phyloP scores from a whole-genome alignment of 1,140 invertebrate species.

The Contarinia nasturtii region DNA sequence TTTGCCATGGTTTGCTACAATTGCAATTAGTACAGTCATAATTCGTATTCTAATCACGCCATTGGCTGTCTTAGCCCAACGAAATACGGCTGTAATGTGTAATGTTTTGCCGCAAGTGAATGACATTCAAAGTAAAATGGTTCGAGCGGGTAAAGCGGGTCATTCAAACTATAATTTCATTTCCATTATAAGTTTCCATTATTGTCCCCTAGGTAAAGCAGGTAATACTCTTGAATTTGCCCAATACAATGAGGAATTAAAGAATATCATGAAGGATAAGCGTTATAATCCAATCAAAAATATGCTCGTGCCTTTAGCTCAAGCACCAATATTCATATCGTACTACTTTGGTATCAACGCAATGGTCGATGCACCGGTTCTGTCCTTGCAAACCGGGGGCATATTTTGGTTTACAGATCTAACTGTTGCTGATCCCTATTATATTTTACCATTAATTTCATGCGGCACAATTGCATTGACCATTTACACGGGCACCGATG shows the following conservation, averaged over 20 bases:
- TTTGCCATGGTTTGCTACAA: constrained; percentile 81
- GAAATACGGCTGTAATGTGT: constrained; percentile 54
- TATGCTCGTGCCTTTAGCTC: constrained; percentile 58
- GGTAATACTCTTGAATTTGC: constrained; percentile 66
- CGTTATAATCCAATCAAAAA: constrained; percentile 62
- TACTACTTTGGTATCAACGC: constrained; percentile 66
- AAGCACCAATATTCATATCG: constrained; percentile 80
- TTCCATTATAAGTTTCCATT: too few relatives aligned
- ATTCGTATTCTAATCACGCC: constrained; percentile 63
- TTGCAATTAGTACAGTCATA: constrained; percentile 55
- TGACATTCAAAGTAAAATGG: constrained; percentile 58
- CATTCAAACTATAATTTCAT: too few relatives aligned
- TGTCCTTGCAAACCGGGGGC: constrained; percentile 76
- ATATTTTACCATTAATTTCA: constrained; percentile 69
- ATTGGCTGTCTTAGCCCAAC: constrained; percentile 57
- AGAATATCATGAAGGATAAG: constrained; percentile 61
- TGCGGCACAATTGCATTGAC: constrained; percentile 58
- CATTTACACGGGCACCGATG: constrained; percentile 73
- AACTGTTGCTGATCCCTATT: constrained; percentile 77
- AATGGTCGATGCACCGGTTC: constrained; percentile 76
- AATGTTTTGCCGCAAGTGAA: constrained; percentile 68
- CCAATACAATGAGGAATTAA: constrained; percentile 50
- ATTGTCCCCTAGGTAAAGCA: too few relatives aligned
- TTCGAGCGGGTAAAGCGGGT: constrained; percentile 56
- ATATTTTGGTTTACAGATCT: constrained; percentile 86